Conservation (phyloP, 1,140 invertebrate species). For the Episyrphus balteatus region DNA sequence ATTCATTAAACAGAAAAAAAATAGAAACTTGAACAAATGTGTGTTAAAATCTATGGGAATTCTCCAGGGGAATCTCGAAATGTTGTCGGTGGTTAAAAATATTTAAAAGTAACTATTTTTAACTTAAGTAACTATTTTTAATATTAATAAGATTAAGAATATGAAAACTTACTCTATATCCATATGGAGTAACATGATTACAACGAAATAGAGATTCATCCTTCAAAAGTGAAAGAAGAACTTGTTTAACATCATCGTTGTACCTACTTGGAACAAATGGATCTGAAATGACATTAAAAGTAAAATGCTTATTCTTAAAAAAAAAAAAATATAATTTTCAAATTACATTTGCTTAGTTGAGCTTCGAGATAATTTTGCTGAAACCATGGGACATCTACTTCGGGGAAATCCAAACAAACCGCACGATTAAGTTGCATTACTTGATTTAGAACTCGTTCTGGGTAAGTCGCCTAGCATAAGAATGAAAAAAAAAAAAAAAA, state of each 20-base stretch:
- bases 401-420: conserved; percentile 50
- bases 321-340: background rate
- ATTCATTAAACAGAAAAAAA: no score
- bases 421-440: conserved; percentile 52
- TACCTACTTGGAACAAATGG: conserved; percentile 10
- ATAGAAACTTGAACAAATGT: no score
- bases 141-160: no score
- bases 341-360: conserved; percentile 28
- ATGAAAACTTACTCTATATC: conserved; percentile 16
- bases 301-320: background rate
- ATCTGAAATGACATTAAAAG: conserved; percentile 19
- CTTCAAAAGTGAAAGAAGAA: conserved; percentile 18
- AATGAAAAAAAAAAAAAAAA: conserved; percentile 5
- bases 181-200: conserved; percentile 34
- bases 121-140: no score
- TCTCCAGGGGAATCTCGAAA: no score
- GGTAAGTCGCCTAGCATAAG: conserved; percentile 39
- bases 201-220: conserved; percentile 23
- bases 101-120: no score
- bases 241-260: conserved; percentile 15
- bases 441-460: conserved; percentile 38
- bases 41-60: no score
- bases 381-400: conserved; percentile 51
- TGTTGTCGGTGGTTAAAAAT: no score
- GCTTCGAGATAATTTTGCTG: conserved; percentile 49